These are phyloP conservation scores for Andrena dorsata DNA, from an alignment of 2,888 invertebrate species.

Conservation along the genomic window DNA sequence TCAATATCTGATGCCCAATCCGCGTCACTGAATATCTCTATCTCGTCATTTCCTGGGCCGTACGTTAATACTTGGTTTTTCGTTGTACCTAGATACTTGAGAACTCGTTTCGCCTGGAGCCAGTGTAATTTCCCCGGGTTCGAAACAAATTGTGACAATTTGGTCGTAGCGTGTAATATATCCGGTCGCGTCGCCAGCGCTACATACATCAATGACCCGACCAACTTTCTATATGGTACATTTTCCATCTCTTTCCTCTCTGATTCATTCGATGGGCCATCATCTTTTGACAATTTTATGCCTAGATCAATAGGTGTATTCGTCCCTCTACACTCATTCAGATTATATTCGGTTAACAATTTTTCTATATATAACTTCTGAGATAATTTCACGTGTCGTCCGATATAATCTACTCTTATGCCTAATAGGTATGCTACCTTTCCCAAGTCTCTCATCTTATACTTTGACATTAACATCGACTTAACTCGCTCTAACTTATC, in stretches of 20 bases:
- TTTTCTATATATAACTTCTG: constrained; percentile 25
- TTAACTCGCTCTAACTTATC: constrained; percentile 22
- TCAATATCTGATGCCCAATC: background rate
- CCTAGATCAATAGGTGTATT: constrained; percentile 25
- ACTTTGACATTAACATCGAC: constrained; percentile 7
- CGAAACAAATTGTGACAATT: constrained; percentile 23
- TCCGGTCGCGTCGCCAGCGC: constrained; percentile 20
- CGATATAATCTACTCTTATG: background rate
- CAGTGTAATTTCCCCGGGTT: constrained; percentile 25
- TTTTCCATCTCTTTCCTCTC: too few relatives aligned
- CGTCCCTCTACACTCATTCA: background rate
- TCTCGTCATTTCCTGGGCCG: background rate
- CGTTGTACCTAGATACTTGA: constrained; percentile 12
- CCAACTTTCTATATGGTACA: constrained; percentile 8
- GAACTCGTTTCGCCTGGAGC: constrained; percentile 19
- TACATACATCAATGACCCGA: background rate
- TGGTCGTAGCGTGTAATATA: background rate
- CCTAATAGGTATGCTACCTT: constrained; percentile 28
- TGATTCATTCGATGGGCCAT: background rate
- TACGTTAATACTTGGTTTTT: background rate
- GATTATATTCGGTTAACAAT: background rate
- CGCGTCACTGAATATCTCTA: constrained; percentile 10
- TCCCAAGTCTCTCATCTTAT: constrained; percentile 42
- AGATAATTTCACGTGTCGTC: background rate
- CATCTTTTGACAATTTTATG: constrained; percentile 11